A percentile compares a stretch with the other conserved stretches of the same genome.
Evolutionary conservation across 2,797 vertebrate species (phyloP).

Genomic region (Dendrocincla tyrannina): DNA sequence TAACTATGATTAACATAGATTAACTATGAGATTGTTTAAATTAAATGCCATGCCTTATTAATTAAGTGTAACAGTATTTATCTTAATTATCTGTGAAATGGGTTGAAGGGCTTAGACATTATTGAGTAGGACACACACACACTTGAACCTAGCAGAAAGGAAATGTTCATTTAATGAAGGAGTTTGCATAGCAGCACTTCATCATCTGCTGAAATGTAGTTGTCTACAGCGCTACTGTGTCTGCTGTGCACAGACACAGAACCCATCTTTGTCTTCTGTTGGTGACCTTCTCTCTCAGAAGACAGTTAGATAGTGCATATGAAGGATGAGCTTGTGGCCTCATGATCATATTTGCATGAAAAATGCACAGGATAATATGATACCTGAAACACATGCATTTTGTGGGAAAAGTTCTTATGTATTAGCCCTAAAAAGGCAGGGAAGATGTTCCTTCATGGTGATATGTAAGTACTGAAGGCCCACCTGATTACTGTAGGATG

Average conservation of each 20-base stretch:
- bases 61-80: slow-evolving; percentile 27
- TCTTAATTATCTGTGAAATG: neutral
- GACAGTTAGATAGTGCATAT: neutral
- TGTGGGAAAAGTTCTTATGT: neutral
- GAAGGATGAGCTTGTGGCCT: neutral
- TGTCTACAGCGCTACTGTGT: neutral
- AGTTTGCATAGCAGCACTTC: neutral
- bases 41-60: neutral
- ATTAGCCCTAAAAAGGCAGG: neutral
- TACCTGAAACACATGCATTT: neutral
- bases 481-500: neutral
- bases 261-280: neutral
- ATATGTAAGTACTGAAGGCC: neutral
- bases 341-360: neutral
- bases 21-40: slow-evolving; percentile 7
- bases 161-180: neutral
- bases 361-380: neutral
- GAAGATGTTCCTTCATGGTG: neutral
- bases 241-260: neutral
- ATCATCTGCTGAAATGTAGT: neutral
- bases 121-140: neutral
- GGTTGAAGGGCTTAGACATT: neutral
- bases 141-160: neutral
- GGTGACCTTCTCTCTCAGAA: neutral
- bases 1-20: no score